Base-by-base conservation (phyloP, 2,113 vertebrate genomes). In the Zosterops borbonicus region DNA sequence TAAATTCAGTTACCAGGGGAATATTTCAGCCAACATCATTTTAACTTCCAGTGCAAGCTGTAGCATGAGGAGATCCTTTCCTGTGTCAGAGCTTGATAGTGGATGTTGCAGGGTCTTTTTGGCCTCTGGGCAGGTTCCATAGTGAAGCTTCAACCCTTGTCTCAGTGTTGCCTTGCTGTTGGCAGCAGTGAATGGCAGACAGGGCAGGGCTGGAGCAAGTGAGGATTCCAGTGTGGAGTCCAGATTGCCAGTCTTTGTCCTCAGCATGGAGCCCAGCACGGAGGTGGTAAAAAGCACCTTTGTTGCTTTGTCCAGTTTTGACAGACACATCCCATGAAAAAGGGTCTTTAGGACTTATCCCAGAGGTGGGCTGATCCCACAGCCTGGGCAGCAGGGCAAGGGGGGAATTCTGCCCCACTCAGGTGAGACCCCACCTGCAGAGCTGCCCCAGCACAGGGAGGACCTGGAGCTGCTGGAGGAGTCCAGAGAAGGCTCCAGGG, bases 11-110 rank as follows among this genome's bases (percentile, higher is more conserved):
- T 29, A 11, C 4, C 69, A 27, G 39, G 55, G 25, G 37, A 65
- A 4, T 49, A 3, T 19, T 65, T 33, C n/a, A 70, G 47, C 39
- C 27, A 5, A 1, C 5, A 0, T 5, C 20, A 5, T 29, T 73
- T 31, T 2, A 68, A 12, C 29, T 49, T 76, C 14, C 28, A 4
- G 14, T 41, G 25, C 35, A 23, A 58, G 41, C 44, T 52, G 28
- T 23, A 56, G 41, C n/a, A 2, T 6, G 23, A n/a, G 29, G 15
- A 65, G 31, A 3, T 17, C 2, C 17, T 62, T 41, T 64, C 53
- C 41, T 28, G 21, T 69, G 62, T 33, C 1, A 0, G 25, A 55
- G 41, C 25, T 47, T 11, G 16, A 0, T 3, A 0, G 7, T 46
- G 50, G 13, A 8, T 5, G 2, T 13, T 52, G 21, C 18, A 31